These are phyloP conservation scores for Carcharodon carcharias DNA, from an alignment of 2,797 vertebrate genomes.

Conservation along the genomic window DNA sequence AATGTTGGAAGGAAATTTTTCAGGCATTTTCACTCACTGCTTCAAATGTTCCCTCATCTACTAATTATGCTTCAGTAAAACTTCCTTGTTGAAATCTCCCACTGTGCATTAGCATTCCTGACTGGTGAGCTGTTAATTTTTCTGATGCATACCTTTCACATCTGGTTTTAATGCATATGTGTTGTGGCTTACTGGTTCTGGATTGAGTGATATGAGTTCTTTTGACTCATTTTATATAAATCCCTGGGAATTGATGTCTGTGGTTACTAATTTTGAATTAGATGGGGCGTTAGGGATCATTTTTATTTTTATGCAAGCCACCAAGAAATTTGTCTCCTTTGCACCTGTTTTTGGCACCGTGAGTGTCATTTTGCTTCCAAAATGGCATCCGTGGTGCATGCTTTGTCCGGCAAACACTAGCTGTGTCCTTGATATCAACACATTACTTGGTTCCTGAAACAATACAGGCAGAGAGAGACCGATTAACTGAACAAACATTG, in stretches of 20 bases:
- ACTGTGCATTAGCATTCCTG: slow-evolving; percentile 29
- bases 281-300: neutral
- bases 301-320: neutral
- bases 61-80: slow-evolving; percentile 10
- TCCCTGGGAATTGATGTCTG: neutral
- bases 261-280: neutral
- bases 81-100: slow-evolving; percentile 28
- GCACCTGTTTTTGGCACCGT: neutral
- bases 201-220: neutral
- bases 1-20: neutral
- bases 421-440: no score
- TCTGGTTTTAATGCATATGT: slow-evolving; percentile 30
- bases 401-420: no score
- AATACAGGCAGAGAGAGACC: no score
- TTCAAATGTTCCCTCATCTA: slow-evolving; percentile 18
- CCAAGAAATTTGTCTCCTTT: neutral
- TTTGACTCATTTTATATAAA: neutral
- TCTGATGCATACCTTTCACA: slow-evolving; percentile 31
- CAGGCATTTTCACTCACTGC: neutral
- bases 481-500: no score
- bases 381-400: neutral
- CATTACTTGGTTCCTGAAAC: no score
- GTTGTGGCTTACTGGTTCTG: slow-evolving; percentile 17
- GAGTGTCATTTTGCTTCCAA: neutral
- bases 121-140: slow-evolving; percentile 33